Evolutionary conservation across 2,797 vertebrate genomes (phyloP), one percentile per base, ranked within the genome.

Genomic region (Melanotaenia pygmaea): DNA sequence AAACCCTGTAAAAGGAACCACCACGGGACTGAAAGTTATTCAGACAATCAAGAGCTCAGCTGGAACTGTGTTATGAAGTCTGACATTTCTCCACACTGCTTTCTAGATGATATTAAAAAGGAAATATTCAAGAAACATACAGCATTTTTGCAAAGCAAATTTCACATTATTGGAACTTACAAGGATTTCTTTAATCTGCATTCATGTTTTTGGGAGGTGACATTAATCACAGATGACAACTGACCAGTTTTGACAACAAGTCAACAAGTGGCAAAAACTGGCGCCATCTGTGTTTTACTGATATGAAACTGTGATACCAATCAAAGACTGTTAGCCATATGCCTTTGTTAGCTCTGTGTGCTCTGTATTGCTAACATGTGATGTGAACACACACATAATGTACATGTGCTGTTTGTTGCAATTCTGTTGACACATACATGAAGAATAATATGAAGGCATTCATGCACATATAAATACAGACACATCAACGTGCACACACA

Each of bases 311-410:
- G 90, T 91, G 91, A 91, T 76, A 86, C 70, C 63, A 85, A 88
- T 89, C 72, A 85, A 90, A 88, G 91, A 93, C 91, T 93, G 93
- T 93, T 93, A 91, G 88, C 90, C 91, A 92, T 89, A 91, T 93
- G 91, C 91, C 92, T 93, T 93, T 84, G 80, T 86, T 89, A 89
- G 77, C 77, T 91, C 61, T 83, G 65, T 89, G 88, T 87, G 85
- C 75, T 91, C 60, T 77, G 78, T 89, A 70, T 87, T 73, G 84
- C 84, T 77, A 85, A 84, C 72, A 80, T 85, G 76, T 88, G 64
- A 87, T 30, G 22, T 56, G 53, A 79, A 89, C 81, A 81, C 63
- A 81, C 63, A 76, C 74, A 57, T 47, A 64, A 51, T 40, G 56
- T 85, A 72, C 3, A 64, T 84, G 76, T 79, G 74, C 64, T 76